Conservation (phyloP, 2,797 vertebrate species). For the Sarcophilus harrisii region DNA sequence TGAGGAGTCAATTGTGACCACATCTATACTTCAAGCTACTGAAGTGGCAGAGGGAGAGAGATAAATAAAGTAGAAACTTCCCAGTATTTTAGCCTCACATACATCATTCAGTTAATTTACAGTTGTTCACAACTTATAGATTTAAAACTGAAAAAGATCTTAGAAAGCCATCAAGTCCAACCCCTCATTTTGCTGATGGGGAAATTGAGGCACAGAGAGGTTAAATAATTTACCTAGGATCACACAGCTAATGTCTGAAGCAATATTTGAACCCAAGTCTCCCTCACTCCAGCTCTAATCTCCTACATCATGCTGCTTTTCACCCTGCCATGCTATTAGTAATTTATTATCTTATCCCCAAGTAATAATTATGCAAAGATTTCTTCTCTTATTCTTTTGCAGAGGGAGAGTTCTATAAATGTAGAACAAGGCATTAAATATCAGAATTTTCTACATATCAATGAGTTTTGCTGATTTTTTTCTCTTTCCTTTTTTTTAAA, state of each 20-base stretch:
- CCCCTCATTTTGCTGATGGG: background rate
- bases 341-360: background rate
- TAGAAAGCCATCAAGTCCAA: background rate
- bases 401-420: background rate
- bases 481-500: background rate
- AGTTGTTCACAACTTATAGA: constrained; percentile 7
- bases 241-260: background rate
- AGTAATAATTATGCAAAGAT: background rate
- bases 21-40: background rate
- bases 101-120: constrained; percentile 18
- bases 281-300: background rate
- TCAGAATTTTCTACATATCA: background rate
- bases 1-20: background rate
- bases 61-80: background rate
- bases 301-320: background rate
- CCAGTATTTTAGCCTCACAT: background rate
- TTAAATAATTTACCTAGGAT: background rate
- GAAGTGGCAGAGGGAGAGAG: background rate
- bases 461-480: background rate
- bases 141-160: background rate
- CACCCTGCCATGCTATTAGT: background rate
- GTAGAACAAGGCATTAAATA: background rate
- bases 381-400: background rate
- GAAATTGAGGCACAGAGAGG: background rate
- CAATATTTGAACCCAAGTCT: background rate